Conservation (phyloP, 2,888 invertebrate genomes). For the Xestia xanthographa region DNA sequence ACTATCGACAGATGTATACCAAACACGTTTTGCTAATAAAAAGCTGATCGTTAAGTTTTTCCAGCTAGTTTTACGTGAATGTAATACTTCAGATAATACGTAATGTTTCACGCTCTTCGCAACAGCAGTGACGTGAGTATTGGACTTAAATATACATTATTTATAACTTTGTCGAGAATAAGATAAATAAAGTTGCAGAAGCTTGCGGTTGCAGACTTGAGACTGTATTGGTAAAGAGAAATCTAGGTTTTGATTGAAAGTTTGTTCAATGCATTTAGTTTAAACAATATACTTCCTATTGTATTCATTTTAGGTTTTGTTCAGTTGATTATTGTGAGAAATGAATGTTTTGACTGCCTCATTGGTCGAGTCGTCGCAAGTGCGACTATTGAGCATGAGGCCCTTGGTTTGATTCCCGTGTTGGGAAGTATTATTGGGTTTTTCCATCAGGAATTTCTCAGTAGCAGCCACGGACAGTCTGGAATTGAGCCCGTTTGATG, state of each 20-base stretch:
- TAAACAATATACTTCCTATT: not conserved
- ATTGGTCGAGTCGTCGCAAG: too few species aligned
- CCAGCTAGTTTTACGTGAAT: constrained; percentile 53
- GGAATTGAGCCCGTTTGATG: too few species aligned
- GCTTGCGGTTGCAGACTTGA: constrained; percentile 31
- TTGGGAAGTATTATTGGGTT: too few species aligned
- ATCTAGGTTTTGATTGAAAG: constrained; percentile 34
- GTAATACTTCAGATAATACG: constrained; percentile 53
- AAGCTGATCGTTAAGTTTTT: constrained; percentile 54
- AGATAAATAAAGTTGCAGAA: constrained; percentile 21
- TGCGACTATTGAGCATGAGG: too few species aligned
- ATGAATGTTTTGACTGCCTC: not conserved
- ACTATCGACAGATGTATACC: constrained; percentile 51
- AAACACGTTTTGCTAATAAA: constrained; percentile 59
- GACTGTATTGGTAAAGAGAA: constrained; percentile 40
- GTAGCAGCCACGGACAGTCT: too few species aligned
- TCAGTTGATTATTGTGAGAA: not conserved
- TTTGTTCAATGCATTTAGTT: constrained; percentile 21
- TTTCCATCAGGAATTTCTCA: too few species aligned
- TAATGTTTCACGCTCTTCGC: constrained; percentile 45
- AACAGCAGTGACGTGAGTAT: constrained; percentile 39
- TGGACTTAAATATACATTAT: constrained; percentile 14
- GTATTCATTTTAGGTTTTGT: constrained; percentile 13
- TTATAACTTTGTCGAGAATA: constrained; percentile 11
- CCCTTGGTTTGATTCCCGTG: too few species aligned